Conservation (phyloP, 2,113 vertebrate species). For the Spheniscus mendiculus region DNA sequence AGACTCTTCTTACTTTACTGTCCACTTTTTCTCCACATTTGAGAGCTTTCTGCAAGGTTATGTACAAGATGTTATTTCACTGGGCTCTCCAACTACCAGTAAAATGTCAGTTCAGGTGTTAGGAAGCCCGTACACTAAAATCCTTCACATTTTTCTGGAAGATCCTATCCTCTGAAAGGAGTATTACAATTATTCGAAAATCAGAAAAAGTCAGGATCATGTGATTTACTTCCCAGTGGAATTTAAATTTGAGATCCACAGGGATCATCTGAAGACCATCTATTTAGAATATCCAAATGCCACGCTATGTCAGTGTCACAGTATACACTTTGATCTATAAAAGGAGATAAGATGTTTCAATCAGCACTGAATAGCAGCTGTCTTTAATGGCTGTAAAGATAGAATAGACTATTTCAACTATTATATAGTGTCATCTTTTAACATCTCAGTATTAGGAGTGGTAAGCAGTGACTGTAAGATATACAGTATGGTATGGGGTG, state of each 20-base stretch:
- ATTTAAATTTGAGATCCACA: background rate
- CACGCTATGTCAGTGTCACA: background rate
- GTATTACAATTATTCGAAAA: background rate
- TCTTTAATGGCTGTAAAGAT: slow-evolving; percentile 43
- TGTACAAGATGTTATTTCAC: background rate
- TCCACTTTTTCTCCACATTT: background rate
- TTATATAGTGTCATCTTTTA: background rate
- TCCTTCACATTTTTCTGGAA: background rate
- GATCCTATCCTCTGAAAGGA: background rate
- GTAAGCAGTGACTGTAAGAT: background rate
- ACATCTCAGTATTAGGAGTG: background rate
- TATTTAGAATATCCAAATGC: background rate
- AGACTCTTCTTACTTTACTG: background rate
- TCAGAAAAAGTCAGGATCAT: background rate
- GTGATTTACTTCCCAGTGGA: background rate
- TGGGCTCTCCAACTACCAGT: background rate
- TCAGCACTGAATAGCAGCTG: slow-evolving; percentile 43
- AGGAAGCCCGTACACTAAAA: background rate
- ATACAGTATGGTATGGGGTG: background rate
- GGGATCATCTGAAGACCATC: background rate
- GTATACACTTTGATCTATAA: background rate
- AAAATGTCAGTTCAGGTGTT: background rate
- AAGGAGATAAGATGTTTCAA: slow-evolving; percentile 8
- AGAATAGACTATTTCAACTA: slow-evolving; percentile 17
- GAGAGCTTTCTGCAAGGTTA: background rate